Evolutionary conservation across 2,113 vertebrate species (phyloP).

Genomic region (Antechinus flavipes): DNA sequence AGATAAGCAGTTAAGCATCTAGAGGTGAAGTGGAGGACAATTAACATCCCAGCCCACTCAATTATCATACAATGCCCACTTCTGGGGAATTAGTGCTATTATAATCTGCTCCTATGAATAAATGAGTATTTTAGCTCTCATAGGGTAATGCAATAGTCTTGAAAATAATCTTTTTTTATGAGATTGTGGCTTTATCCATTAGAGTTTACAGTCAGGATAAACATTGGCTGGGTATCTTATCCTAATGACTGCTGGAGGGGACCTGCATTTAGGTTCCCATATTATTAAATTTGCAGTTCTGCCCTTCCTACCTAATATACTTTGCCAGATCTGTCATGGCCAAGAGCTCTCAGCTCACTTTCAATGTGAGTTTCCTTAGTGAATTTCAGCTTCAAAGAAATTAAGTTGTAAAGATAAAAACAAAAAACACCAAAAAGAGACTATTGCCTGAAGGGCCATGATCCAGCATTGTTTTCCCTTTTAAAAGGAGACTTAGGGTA

Average conservation of each 20-base stretch:
- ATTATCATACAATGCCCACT: conserved; percentile 84
- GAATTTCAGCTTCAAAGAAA: conserved; percentile 47
- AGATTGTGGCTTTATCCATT: conserved; percentile 82
- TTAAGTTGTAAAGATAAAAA: conserved; percentile 50
- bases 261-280: conserved; percentile 55
- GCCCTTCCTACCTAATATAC: conserved; percentile 53
- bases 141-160: conserved; percentile 80
- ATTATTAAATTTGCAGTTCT: conserved; percentile 67
- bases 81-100: conserved; percentile 82
- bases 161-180: conserved; percentile 82
- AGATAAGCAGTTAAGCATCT: conserved; percentile 83
- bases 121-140: conserved; percentile 81
- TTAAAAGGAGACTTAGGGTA: conserved; percentile 54
- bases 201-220: conserved; percentile 74
- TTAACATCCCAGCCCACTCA: conserved; percentile 78
- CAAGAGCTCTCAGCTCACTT: conserved; percentile 64
- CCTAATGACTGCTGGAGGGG: conserved; percentile 70
- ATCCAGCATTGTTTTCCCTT: conserved; percentile 22
- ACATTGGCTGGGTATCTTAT: conserved; percentile 68
- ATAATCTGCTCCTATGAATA: conserved; percentile 78
- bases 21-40: conserved; percentile 85
- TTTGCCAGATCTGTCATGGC: conserved; percentile 52
- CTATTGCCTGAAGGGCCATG: conserved; percentile 48
- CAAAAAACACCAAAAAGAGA: conserved; percentile 16
- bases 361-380: conserved; percentile 51